Evolutionary conservation across 2,888 invertebrate species (phyloP).

Genomic region (Formica aserva): DNA sequence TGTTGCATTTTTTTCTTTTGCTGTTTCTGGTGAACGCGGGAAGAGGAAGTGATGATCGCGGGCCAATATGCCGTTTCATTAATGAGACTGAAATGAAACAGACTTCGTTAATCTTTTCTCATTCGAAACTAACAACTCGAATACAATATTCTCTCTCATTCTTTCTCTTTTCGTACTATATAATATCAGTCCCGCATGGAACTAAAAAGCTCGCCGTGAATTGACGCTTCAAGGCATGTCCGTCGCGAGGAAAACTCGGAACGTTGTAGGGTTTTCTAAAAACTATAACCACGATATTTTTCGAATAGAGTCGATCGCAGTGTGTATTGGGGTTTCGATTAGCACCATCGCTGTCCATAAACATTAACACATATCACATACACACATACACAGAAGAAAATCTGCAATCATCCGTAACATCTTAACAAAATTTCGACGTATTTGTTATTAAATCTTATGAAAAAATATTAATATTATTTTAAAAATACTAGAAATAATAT

Average conservation of each 20-base stretch:
- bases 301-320: slow-evolving; percentile 47
- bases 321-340: slow-evolving; percentile 67
- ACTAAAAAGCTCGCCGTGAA: slow-evolving; percentile 43
- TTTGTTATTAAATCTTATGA: neutral
- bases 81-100: slow-evolving; percentile 40
- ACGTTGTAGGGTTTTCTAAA: slow-evolving; percentile 7
- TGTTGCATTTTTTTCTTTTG: slow-evolving; percentile 77
- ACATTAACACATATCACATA: slow-evolving; percentile 30
- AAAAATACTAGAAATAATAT: neutral
- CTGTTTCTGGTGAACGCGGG: slow-evolving; percentile 68
- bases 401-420: neutral
- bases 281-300: slow-evolving; percentile 36
- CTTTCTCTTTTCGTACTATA: slow-evolving; percentile 3
- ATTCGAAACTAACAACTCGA: slow-evolving; percentile 36
- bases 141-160: slow-evolving; percentile 24
- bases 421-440: neutral
- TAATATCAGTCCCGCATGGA: slow-evolving; percentile 36
- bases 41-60: slow-evolving; percentile 55
- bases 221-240: slow-evolving; percentile 52
- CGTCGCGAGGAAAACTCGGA: slow-evolving; percentile 44
- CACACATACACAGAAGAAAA: slow-evolving; percentile 8
- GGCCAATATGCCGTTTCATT: slow-evolving; percentile 62
- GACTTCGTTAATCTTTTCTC: slow-evolving; percentile 44
- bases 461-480: neutral
- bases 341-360: slow-evolving; percentile 69